Base-by-base conservation (phyloP, 1,140 invertebrate genomes). In the Ylistrum balloti region DNA sequence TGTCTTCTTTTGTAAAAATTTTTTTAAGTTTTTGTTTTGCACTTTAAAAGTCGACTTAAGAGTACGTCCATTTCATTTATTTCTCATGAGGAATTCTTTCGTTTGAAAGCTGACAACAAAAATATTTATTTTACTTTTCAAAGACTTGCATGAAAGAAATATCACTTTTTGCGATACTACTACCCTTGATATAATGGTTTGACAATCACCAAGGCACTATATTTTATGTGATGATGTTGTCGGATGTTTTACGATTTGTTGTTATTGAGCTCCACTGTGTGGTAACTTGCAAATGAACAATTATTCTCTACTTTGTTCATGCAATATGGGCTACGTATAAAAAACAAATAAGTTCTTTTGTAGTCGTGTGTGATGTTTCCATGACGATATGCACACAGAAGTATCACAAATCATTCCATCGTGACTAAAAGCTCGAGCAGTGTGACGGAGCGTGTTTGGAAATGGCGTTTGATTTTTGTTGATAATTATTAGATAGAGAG, bases 301-400 rank as follows among this genome's bases (percentile, higher is more conserved):
- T 56, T 56, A 74, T 5, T 5, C 5, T 74, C 56, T 74, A 28
- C 56, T 74, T 74, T 74, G 56, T 74, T 74, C 56, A 74, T 9
- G 56, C 20, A 11, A 74, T 22, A 74, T 74, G 56, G 1, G 28
- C 56, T 1, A 28, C 56, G 28, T 74, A 74, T n/a, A n/a, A n/a
- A 74, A 74, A 74, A 74, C 56, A 74, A 28, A 74, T n/a, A n/a
- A 1, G 56, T 28, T 74, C 56, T n/a, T 74, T 74, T 74, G 56
- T 74, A 74, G 22, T 74, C 17, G 9, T 74, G 56, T 74, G 56
- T 74, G 56, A 28, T 5, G 56, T 74, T 74, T 74, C 56, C 56
- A 74, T 74, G 56, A 74, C 56, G 13, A 74, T n/a, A 74, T 74
- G 56, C 56, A 74, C 56, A 74, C 56, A 74, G 22, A 74, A 74